Conservation (phyloP, 2,113 vertebrate species). For the Jaculus jaculus region DNA sequence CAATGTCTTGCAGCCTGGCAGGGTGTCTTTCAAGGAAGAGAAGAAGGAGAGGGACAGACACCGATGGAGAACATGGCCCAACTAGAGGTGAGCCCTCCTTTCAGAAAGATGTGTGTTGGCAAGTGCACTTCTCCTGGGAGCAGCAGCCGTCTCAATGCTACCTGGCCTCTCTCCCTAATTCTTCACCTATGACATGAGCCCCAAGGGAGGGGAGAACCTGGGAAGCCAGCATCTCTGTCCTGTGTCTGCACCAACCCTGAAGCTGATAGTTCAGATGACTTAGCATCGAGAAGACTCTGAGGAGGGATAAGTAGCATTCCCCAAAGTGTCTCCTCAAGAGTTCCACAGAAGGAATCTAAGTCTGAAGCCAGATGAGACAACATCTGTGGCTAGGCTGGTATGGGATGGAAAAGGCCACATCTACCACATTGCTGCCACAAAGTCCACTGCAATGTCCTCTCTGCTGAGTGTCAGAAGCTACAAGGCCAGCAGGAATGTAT, state of each 20-base stretch:
- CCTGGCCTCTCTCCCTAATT: not conserved
- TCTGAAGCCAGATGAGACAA: slow-evolving; percentile 61
- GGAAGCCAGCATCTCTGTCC: not conserved
- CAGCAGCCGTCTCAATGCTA: not conserved
- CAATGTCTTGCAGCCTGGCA: not conserved
- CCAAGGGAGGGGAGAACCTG: not conserved
- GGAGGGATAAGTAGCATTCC: slow-evolving; percentile 43
- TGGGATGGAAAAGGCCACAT: not conserved
- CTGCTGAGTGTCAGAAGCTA: not conserved
- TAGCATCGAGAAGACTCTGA: slow-evolving; percentile 68
- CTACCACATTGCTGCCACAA: not conserved
- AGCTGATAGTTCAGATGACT: slow-evolving; percentile 53
- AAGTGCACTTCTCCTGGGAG: not conserved
- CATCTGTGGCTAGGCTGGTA: not conserved
- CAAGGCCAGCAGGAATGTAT: not conserved
- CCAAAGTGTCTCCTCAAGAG: slow-evolving; percentile 25
- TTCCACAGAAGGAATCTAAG: slow-evolving; percentile 62
- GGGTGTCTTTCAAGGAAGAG: not conserved
- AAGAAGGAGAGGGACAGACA: not conserved
- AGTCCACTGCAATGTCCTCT: not conserved
- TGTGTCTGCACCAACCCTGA: slow-evolving; percentile 36
- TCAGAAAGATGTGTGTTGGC: not conserved
- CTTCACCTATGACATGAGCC: not conserved
- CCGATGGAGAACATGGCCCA: not conserved
- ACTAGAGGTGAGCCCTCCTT: not conserved